phyloP scores from a whole-genome alignment of 1,140 invertebrate species.

The Drosophila nigrodunni region DNA sequence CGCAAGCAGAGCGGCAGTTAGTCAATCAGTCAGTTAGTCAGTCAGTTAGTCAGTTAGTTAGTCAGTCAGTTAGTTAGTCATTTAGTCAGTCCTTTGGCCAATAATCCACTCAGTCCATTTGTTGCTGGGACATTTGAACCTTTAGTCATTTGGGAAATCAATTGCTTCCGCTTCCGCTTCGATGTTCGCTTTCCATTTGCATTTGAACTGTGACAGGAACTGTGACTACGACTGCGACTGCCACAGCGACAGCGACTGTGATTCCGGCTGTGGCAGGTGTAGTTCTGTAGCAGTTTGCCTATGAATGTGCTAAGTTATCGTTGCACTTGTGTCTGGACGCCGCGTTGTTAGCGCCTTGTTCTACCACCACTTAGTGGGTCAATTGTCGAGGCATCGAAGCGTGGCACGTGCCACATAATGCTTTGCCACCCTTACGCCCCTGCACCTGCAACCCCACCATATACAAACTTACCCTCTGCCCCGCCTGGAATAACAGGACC shows the following conservation, averaged over 20 bases:
- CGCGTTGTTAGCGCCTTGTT: slow-evolving; percentile 59
- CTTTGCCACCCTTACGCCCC: background rate
- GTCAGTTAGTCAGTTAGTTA: background rate
- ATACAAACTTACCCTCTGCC: background rate
- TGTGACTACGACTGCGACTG: background rate
- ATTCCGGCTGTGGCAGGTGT: background rate
- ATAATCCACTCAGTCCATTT: background rate
- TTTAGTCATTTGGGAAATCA: slow-evolving; percentile 37
- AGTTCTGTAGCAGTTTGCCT: background rate
- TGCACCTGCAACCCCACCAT: background rate
- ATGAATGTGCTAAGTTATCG: background rate
- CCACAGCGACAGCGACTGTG: background rate
- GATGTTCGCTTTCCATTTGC: no score
- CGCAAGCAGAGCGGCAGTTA: no score
- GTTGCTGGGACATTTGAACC: background rate
- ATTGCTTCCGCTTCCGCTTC: slow-evolving; percentile 68
- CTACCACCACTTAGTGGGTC: slow-evolving; percentile 37
- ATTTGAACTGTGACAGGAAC: background rate
- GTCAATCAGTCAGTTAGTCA: slow-evolving; percentile 19
- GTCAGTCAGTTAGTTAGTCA: background rate
- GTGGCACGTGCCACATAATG: slow-evolving; percentile 31
- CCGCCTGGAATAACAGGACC: background rate
- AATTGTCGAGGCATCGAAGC: slow-evolving; percentile 56
- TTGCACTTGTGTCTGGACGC: slow-evolving; percentile 1
- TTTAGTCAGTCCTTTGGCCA: background rate